Conservation (phyloP, 2,888 invertebrate genomes). For the Torymus aiolomorphi region DNA sequence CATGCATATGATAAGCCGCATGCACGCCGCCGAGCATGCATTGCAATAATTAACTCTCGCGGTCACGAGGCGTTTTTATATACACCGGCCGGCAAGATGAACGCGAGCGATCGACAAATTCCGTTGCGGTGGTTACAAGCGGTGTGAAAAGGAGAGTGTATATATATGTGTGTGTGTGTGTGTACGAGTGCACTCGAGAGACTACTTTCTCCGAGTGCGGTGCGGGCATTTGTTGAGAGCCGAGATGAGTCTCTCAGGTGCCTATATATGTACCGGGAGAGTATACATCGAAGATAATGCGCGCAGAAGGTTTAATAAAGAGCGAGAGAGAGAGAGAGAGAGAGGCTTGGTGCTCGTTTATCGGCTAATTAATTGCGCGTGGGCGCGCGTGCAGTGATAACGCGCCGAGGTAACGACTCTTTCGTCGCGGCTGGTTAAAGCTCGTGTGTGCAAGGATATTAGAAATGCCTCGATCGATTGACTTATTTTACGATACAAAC, state of each 20-base stretch:
- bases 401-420: conserved; percentile 17
- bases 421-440: not conserved
- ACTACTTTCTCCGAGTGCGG: conserved; percentile 10
- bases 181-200: not conserved
- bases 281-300: conserved; percentile 4
- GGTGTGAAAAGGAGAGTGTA: not conserved
- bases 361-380: conserved; percentile 38
- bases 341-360: conserved; percentile 12
- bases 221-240: not conserved
- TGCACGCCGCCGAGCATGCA: conserved; percentile 33
- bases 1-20: not conserved
- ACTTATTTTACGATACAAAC: conserved; percentile 32
- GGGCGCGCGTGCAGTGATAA: not conserved
- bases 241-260: not conserved
- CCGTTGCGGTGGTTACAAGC: not conserved
- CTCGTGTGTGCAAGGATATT: not conserved
- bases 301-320: conserved; percentile 33
- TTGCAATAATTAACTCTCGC: conserved; percentile 48
- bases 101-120: conserved; percentile 53
- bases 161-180: not conserved
- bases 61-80: not conserved
- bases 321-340: too few relatives aligned
- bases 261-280: not conserved
- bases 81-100: conserved; percentile 34
- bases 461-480: conserved; percentile 19